phyloP scores from a whole-genome alignment of 2,888 invertebrate genomes.

The Meiosimyza platycephala region DNA sequence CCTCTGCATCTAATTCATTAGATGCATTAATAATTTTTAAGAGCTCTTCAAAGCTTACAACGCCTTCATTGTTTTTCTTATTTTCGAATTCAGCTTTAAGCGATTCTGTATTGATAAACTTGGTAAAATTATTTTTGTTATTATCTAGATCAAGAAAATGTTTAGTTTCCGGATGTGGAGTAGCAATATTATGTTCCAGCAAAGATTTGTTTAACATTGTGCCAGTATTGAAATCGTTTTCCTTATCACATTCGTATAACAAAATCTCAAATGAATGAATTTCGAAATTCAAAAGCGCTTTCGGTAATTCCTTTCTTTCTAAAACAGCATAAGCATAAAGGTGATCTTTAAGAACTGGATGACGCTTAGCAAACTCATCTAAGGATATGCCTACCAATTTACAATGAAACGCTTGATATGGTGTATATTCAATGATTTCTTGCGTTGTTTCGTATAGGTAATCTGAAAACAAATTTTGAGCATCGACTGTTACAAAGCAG shows the following conservation, averaged over 20 bases:
- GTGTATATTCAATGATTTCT: conserved; percentile 49
- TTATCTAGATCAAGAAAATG: conserved; percentile 46
- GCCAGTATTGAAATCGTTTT: conserved; percentile 38
- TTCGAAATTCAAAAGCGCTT: conserved; percentile 35
- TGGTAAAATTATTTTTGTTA: conserved; percentile 24
- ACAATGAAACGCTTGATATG: conserved; percentile 52
- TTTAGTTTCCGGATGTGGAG: conserved; percentile 43
- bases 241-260: conserved; percentile 46
- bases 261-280: conserved; percentile 48
- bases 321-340: conserved; percentile 47
- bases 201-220: conserved; percentile 47
- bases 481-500: conserved; percentile 45
- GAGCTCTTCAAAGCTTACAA: conserved; percentile 41
- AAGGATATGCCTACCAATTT: conserved; percentile 49
- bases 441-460: conserved; percentile 45
- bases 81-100: conserved; percentile 6
- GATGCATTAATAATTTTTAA: conserved; percentile 40
- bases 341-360: conserved; percentile 44
- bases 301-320: background rate
- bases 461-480: conserved; percentile 43
- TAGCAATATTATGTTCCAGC: conserved; percentile 46
- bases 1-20: conserved; percentile 37
- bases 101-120: conserved; percentile 16
- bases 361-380: conserved; percentile 43
- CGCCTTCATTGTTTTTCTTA: conserved; percentile 10